Percentiles rank a stretch among this genome's conserved stretches.
phyloP scores from a whole-genome alignment of 2,888 invertebrate species.

The Dryococelus australis region DNA sequence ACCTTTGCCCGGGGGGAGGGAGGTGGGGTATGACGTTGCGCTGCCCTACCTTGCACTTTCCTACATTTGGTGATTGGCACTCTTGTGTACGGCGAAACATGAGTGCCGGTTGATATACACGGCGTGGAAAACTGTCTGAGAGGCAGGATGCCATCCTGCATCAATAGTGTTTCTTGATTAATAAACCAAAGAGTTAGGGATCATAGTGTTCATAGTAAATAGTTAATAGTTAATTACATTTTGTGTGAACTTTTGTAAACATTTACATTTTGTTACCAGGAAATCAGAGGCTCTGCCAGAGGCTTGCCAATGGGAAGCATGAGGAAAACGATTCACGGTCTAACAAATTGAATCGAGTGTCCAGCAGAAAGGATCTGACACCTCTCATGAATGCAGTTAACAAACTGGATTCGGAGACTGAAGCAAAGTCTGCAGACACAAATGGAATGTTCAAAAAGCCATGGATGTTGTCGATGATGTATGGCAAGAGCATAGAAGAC shows the following conservation, averaged over 20 bases:
- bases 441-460: constrained; percentile 40
- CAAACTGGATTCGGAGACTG: constrained; percentile 58
- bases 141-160: no score
- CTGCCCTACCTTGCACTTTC: no score
- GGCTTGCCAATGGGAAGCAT: constrained; percentile 67
- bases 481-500: constrained; percentile 35
- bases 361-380: constrained; percentile 63
- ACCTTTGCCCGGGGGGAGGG: no score
- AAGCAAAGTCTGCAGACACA: constrained; percentile 31
- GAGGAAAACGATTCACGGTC: constrained; percentile 51
- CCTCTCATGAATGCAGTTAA: constrained; percentile 65
- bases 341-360: constrained; percentile 39
- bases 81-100: no score
- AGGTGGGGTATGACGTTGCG: no score
- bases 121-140: no score
- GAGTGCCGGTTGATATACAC: no score
- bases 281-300: constrained; percentile 67
- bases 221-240: neutral
- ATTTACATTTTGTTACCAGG: constrained; percentile 56
- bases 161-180: neutral
- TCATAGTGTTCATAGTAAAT: neutral
- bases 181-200: neutral
- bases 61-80: no score
- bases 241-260: neutral
- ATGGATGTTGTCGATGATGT: constrained; percentile 41